These are phyloP conservation scores for Venturia canescens DNA, from an alignment of 1,140 invertebrate species.

Conservation along the genomic window DNA sequence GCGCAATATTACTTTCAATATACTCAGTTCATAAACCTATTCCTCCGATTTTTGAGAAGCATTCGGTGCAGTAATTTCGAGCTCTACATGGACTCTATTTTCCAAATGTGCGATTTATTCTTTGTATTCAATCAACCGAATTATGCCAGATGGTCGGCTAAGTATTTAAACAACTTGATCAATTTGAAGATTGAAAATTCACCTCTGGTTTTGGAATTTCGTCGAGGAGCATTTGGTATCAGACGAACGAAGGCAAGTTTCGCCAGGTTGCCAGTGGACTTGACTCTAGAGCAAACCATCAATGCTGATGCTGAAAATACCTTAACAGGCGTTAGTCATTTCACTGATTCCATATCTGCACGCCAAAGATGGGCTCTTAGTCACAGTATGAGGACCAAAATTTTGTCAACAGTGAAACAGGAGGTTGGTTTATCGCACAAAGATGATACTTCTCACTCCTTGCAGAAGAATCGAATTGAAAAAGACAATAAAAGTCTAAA, in stretches of 20 bases:
- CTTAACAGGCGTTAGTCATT: constrained; percentile 55
- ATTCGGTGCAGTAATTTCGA: constrained; percentile 57
- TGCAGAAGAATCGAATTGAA: constrained; percentile 34
- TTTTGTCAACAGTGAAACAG: constrained; percentile 41
- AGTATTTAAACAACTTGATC: constrained; percentile 50
- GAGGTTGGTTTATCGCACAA: constrained; percentile 29
- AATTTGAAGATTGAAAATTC: constrained; percentile 45
- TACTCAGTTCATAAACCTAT: constrained; percentile 32
- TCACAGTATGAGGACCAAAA: no score
- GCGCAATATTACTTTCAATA: not conserved
- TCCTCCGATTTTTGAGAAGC: constrained; percentile 55
- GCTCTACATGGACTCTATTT: constrained; percentile 58
- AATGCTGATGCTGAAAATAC: constrained; percentile 55
- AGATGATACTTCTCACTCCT: no score
- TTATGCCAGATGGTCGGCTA: constrained; percentile 57
- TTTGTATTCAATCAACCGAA: constrained; percentile 63
- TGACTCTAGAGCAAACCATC: constrained; percentile 37
- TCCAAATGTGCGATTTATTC: constrained; percentile 58
- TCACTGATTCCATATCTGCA: constrained; percentile 60
- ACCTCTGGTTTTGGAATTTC: constrained; percentile 42
- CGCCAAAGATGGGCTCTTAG: constrained; percentile 59
- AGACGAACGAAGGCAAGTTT: constrained; percentile 31
- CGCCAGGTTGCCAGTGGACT: constrained; percentile 14
- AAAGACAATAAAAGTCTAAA: constrained; percentile 25
- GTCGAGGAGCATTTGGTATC: constrained; percentile 37